Evolutionary conservation across 2,113 vertebrate species (phyloP), one percentile per base, ranked within the genome.

Genomic region (Callorhinus ursinus): DNA sequence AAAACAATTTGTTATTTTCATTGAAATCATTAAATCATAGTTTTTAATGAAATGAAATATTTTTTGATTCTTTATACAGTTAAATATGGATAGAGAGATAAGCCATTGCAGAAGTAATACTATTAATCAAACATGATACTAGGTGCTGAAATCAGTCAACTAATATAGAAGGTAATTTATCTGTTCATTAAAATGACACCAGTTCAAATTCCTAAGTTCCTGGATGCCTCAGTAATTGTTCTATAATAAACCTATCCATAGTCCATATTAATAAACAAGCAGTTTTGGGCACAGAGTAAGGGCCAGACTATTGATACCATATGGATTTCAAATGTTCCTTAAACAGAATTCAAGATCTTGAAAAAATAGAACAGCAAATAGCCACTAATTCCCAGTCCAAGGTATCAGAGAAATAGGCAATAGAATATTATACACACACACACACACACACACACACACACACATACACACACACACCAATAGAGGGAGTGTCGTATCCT

Each of bases 1-100:
- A 84, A 92, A 92, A 51, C 28, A 55, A 46, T 88, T 86, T 87
- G 31, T 49, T 84, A 84, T 88, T 89, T 93, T 85, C 3, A 89
- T 16, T 93, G 53, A 92, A 84, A 65, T 79, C 46, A 63, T 95
- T 18, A 95, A 77, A 33, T 22, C 46, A 55, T 49, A 57, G 53
- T 65, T 65, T 42, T 65, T 76, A 88, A 88, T 39, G 28, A 67
- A 18, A 49, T 72, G 65, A 87, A 46, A 14, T 36, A 1, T 49
- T 55, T 80, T 90, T 85, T 36, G 8, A 53, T 88, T 88, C 28
- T 39, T 51, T 83, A 82, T 26, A 42, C 12, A 51, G 26, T 69
- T 89, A 67, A 65, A 28, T 16, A 53, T 2, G 0, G 12, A 46
- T n/a, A 83, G 10, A 49, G 28, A 51, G 24, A 39, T 18, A 91